A percentile compares a stretch with the other conserved stretches of the same genome.
Evolutionary conservation across 2,888 invertebrate species (phyloP).

Genomic region (Acanthoscelides obtectus): DNA sequence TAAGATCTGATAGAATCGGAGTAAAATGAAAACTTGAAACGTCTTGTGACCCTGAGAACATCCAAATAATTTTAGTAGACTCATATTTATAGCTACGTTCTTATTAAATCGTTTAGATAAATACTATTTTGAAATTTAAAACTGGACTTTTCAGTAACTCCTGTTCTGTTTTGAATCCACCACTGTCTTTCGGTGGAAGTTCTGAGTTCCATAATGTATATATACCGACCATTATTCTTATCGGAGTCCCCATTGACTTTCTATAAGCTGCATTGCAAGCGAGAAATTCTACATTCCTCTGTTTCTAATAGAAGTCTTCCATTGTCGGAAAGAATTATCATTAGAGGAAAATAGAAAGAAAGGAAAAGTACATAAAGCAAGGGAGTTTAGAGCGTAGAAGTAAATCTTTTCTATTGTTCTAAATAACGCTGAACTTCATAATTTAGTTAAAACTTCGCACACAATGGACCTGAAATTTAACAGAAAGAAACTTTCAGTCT

Average conservation of each 20-base stretch:
- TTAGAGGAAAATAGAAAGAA: neutral
- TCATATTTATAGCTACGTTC: no score
- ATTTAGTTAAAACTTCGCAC: constrained; percentile 29
- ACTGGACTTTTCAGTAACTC: no score
- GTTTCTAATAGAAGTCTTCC: neutral
- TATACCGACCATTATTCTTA: neutral
- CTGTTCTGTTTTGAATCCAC: no score
- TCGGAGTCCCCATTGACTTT: neutral
- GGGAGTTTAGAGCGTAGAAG: neutral
- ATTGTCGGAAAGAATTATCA: neutral
- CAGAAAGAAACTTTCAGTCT: constrained; percentile 18
- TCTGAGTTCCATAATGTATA: no score
- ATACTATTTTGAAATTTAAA: no score
- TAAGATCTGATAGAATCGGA: no score
- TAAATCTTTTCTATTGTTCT: constrained; percentile 24
- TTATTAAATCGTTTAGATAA: no score
- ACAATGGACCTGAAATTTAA: constrained; percentile 23
- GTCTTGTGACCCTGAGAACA: no score
- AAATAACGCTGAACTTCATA: constrained; percentile 28
- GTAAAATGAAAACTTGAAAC: no score
- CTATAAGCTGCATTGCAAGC: neutral
- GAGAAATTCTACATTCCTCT: neutral
- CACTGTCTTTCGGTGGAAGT: no score
- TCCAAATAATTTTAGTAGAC: no score
- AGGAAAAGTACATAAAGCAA: neutral